These are phyloP conservation scores for Drosophila fungiperda DNA, from an alignment of 2,888 invertebrate species.

Conservation along the genomic window DNA sequence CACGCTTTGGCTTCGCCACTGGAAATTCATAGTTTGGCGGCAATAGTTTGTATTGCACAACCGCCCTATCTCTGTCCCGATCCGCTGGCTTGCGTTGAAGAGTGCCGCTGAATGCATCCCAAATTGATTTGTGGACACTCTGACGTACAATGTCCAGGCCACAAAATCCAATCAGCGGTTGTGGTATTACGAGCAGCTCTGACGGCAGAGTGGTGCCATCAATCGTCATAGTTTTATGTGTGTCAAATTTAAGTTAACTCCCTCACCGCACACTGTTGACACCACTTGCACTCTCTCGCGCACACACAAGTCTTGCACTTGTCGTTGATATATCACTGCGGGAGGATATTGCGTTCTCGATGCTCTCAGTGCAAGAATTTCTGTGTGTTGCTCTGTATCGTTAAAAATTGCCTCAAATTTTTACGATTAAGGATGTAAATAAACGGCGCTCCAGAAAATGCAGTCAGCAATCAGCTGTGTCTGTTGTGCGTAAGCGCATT, in stretches of 20 bases:
- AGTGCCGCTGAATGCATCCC: conserved; percentile 95
- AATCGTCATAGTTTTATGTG: conserved; percentile 86
- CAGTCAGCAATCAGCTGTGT: conserved; percentile 59
- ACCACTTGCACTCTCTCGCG: conserved; percentile 6
- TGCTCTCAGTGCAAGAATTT: conserved; percentile 5
- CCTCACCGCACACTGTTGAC: conserved; percentile 23
- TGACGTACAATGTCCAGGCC: conserved; percentile 95
- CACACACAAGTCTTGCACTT: conserved; percentile 4
- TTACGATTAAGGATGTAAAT: conserved; percentile 53
- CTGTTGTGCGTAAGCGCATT: conserved; percentile 49
- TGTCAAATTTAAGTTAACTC: conserved; percentile 32
- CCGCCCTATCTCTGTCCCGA: conserved; percentile 88
- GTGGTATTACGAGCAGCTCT: conserved; percentile 93
- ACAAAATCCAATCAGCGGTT: conserved; percentile 94
- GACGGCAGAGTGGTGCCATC: conserved; percentile 90
- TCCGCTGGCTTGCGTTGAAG: conserved; percentile 88
- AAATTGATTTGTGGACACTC: conserved; percentile 94
- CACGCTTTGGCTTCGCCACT: conserved; percentile 93
- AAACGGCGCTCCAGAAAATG: conserved; percentile 68
- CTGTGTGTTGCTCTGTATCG: not conserved
- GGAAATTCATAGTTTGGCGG: conserved; percentile 95
- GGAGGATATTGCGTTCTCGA: conserved; percentile 2
- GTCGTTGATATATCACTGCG: conserved; percentile 6
- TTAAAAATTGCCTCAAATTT: conserved; percentile 14
- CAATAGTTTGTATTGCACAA: conserved; percentile 93